phyloP scores from a whole-genome alignment of 2,797 vertebrate genomes.

The Urophycis tenuis region DNA sequence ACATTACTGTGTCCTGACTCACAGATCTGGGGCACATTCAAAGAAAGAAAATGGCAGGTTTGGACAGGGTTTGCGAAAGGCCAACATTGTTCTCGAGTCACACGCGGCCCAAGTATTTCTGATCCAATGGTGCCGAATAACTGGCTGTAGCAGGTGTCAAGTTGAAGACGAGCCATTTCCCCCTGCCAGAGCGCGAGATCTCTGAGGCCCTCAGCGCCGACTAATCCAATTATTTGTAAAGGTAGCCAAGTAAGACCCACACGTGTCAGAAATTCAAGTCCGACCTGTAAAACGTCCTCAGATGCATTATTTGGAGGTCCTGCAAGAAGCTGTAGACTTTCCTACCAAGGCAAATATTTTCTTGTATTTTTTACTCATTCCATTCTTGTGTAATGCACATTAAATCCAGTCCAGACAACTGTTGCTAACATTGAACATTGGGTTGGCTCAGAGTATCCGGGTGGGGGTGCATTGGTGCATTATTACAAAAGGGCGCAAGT shows the following conservation, averaged over 20 bases:
- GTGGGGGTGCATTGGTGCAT: slow-evolving; percentile 44
- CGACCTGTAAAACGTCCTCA: slow-evolving; percentile 22
- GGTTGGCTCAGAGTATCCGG: slow-evolving; percentile 42
- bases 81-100: slow-evolving; percentile 54
- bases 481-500: slow-evolving; percentile 49
- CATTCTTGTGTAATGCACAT: slow-evolving; percentile 40
- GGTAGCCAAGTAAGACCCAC: slow-evolving; percentile 25
- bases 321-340: slow-evolving; percentile 21
- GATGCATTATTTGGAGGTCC: slow-evolving; percentile 2
- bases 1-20: slow-evolving; percentile 67
- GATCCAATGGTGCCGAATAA: slow-evolving; percentile 51
- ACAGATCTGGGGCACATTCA: slow-evolving; percentile 50
- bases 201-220: slow-evolving; percentile 27
- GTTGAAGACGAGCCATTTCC: slow-evolving; percentile 43
- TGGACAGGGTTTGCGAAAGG: slow-evolving; percentile 36
- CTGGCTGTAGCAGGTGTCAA: slow-evolving; percentile 37
- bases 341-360: slow-evolving; percentile 1
- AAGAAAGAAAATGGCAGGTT: slow-evolving; percentile 42
- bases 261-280: slow-evolving; percentile 23
- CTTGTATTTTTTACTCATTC: slow-evolving; percentile 14
- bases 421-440: slow-evolving; percentile 41
- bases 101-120: slow-evolving; percentile 46
- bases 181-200: slow-evolving; percentile 16
- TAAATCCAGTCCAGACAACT: slow-evolving; percentile 27
- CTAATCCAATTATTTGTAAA: slow-evolving; percentile 41